Conservation (phyloP, 2,888 invertebrate genomes). For the Litoditis marina region DNA sequence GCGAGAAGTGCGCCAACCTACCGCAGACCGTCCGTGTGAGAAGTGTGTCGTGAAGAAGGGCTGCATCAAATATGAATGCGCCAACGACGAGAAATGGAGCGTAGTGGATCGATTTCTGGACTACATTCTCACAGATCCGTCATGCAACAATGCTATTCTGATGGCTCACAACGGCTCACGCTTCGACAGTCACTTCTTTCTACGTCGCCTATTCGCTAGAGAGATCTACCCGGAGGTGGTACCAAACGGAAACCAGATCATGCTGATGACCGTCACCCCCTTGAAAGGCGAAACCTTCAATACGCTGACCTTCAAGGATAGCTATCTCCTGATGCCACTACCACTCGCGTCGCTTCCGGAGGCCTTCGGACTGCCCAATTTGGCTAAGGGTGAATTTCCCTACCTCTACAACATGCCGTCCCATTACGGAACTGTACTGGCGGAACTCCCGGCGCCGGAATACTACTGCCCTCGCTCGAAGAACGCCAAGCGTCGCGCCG, state of each 20-base stretch:
- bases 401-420: background rate
- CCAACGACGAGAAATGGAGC: background rate
- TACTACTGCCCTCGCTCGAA: background rate
- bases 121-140: background rate
- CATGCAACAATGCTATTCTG: background rate
- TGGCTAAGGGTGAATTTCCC: conserved; percentile 1
- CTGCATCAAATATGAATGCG: background rate
- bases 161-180: conserved; percentile 2
- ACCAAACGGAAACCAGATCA: background rate
- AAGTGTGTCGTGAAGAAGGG: background rate
- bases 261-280: background rate
- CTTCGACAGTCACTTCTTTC: background rate
- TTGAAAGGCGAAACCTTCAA: background rate
- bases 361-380: background rate
- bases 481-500: background rate
- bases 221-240: background rate
- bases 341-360: background rate
- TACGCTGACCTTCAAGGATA: background rate
- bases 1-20: background rate
- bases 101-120: background rate
- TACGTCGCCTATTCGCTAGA: background rate
- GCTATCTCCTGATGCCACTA: background rate
- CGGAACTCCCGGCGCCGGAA: background rate
- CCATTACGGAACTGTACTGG: background rate
- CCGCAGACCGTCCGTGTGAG: background rate